Base-by-base conservation (phyloP, 1,140 invertebrate genomes). In the Gonatopus flavifemur region DNA sequence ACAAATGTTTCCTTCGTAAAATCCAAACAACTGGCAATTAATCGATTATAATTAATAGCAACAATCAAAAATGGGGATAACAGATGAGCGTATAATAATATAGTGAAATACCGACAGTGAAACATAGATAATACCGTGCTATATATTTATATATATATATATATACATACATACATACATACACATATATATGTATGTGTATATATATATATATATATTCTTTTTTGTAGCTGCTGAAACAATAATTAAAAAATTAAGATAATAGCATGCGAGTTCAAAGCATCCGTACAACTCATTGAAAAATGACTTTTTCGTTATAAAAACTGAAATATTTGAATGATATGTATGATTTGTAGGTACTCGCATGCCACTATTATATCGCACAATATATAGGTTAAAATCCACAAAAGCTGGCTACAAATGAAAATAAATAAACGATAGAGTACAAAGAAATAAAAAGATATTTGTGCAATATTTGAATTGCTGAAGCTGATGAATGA, bases 211-310 rank as follows among this genome's bases (percentile, higher is more conserved):
- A n/a, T n/a, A n/a, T n/a, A n/a, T n/a, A n/a, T n/a, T n/a, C n/a
- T n/a, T n/a, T n/a, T n/a, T 69, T 70, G 66, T 74, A 71, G 70
- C 66, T 74, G 72, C 75, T 76, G 72, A 76, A 77, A 75, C 61
- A 75, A 73, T 64, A 69, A 67, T 61, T 55, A 57, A 58, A 41
- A 65, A 70, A 74, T 70, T 75, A 72, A 65, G 55, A 63, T 64
- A 73, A 69, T 68, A 73, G 69, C 66, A 69, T 74, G 70, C 69
- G 70, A 73, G 58, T 60, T 67, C 65, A n/a, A n/a, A n/a, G n/a
- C n/a, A n/a, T n/a, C n/a, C n/a, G n/a, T n/a, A n/a, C n/a, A n/a
- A n/a, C n/a, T n/a, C n/a, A n/a, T n/a, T n/a, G n/a, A n/a, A n/a
- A n/a, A n/a, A n/a, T n/a, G n/a, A n/a, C n/a, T n/a, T n/a, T n/a